These are phyloP conservation scores for Myiotriccus ornatus DNA, from an alignment of 2,797 vertebrate genomes.

Conservation along the genomic window DNA sequence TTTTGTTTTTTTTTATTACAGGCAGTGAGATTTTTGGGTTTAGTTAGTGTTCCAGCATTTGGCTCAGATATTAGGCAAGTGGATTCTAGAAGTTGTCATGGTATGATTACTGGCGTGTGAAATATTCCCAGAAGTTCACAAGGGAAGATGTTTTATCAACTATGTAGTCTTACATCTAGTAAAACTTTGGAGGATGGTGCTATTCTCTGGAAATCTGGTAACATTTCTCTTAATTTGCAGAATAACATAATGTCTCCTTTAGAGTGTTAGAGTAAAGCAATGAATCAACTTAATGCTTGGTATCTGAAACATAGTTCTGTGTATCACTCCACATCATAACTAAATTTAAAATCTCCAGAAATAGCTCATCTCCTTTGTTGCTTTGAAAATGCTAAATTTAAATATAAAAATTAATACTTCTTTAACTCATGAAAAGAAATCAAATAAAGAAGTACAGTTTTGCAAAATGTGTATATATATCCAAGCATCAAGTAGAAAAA, in stretches of 20 bases:
- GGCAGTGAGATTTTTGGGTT: neutral
- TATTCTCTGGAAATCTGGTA: neutral
- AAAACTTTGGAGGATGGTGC: neutral
- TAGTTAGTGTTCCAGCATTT: neutral
- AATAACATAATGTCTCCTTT: neutral
- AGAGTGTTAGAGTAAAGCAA: neutral
- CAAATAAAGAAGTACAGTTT: neutral
- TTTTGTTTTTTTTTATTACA: neutral
- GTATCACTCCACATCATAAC: neutral
- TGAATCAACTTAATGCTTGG: neutral
- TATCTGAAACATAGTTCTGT: neutral
- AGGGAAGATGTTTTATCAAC: neutral
- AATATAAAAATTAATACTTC: neutral
- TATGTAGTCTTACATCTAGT: rapidly evolving
- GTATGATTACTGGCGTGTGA: neutral
- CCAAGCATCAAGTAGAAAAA: neutral
- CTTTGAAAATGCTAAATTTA: neutral
- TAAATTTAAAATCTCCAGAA: neutral
- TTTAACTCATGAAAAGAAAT: neutral
- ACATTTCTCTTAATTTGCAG: neutral
- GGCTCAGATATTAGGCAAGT: neutral
- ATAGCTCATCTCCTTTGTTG: neutral
- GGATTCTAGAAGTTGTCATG: neutral
- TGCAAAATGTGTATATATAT: neutral
- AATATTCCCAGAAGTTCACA: neutral